Base-by-base conservation (phyloP, 2,797 vertebrate species). In the Tapirus indicus region DNA sequence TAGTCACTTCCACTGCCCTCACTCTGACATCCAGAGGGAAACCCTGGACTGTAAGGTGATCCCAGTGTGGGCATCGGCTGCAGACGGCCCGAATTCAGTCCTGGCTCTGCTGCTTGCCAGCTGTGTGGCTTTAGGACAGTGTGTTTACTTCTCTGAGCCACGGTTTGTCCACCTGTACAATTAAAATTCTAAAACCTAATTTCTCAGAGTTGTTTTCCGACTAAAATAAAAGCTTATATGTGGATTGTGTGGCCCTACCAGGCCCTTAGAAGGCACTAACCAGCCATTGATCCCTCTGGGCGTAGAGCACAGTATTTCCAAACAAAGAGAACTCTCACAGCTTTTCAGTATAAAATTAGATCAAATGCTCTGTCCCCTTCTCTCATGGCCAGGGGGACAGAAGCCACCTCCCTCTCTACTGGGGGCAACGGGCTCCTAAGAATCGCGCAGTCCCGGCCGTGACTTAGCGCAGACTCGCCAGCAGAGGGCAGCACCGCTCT, bases 401-500 rank as follows among this genome's bases (percentile, higher is more conserved):
- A 84, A n/a, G 21, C 9, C 60, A 68, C 23, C 29, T 41, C 35
- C 8, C 16, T 58, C 54, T 71, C 44, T 49, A 6, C 1, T 4
- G 27, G 79, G 29, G 0, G 29, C 25, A 69, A 25, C 13, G n/a
- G 0, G 64, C 47, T 72, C 32, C 54, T 21, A 66, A 80, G 49
- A 71, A 75, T 5, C 0, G 18, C 0, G 6, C 25, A 0, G 29
- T 2, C 32, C 35, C 5, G 41, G 25, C 83, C 9, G 18, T 2
- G 84, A 72, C 23, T 94, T 89, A 64, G 90, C 92, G 21, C 21
- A 29, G 20, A 91, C 0, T 27, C 6, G 38, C 98, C 99, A 98
- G 98, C 92, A 99, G 99, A 98, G 98, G 98, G 98, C 98, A 98
- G 98, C 87, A 98, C 97, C 78, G 69, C 94, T 96, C 97, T 97